These are phyloP conservation scores for Cylas formicarius DNA, from an alignment of 1,140 invertebrate genomes.

Conservation along the genomic window DNA sequence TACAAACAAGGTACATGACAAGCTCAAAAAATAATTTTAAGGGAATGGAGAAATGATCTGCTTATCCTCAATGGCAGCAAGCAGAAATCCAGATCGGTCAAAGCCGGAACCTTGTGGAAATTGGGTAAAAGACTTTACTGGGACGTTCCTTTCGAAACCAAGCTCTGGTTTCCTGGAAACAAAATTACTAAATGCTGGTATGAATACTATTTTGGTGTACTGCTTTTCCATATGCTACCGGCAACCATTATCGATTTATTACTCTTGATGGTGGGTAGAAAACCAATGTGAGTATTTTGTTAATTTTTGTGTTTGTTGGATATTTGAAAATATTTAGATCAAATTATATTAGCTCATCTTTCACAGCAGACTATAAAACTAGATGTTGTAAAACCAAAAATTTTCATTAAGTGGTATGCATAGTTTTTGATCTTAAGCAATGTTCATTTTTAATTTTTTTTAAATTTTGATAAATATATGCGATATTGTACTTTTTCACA, in stretches of 20 bases:
- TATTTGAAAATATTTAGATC: no score
- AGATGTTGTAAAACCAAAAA: no score
- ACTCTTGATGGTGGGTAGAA: conserved; percentile 52
- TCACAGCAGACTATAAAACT: no score
- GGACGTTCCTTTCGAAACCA: conserved; percentile 55
- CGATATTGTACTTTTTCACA: no score
- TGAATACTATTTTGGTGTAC: conserved; percentile 48
- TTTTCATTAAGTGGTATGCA: no score
- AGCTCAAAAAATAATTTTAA: neutral
- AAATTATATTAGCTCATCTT: no score
- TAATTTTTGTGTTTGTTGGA: no score
- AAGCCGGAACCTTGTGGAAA: conserved; percentile 50
- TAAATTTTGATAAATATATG: no score
- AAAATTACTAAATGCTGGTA: conserved; percentile 44
- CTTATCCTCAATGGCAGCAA: conserved; percentile 61
- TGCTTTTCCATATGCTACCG: conserved; percentile 60
- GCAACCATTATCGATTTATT: conserved; percentile 58
- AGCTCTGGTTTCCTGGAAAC: conserved; percentile 58
- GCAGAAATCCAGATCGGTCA: conserved; percentile 57
- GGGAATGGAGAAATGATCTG: conserved; percentile 32
- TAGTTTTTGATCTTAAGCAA: no score
- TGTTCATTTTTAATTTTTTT: no score
- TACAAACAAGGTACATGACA: neutral
- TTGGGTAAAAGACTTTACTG: conserved; percentile 46
- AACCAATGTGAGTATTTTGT: conserved; percentile 55